Evolutionary conservation across 2,113 vertebrate genomes (phyloP), one percentile per base, ranked within the genome.

Genomic region (Illadopsis cleaveri): DNA sequence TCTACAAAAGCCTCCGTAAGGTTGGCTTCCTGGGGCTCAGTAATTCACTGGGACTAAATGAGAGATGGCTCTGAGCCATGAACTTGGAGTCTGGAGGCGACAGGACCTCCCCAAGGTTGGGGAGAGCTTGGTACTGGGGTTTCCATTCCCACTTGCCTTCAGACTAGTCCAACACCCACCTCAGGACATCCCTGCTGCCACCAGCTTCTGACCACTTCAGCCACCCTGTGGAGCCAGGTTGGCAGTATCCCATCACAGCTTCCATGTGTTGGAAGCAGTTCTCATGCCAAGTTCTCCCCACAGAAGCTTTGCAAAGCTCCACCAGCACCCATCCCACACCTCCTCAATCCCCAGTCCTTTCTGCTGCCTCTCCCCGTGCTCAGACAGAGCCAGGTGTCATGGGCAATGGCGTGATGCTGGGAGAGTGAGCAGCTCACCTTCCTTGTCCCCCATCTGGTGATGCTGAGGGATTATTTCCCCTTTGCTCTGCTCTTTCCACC

Each of bases 51-150:
- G 94, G 95, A 50, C 93, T 93, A 94, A 97, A 92, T 13, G 30
- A 97, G 96, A 77, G 92, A 96, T 97, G 91, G 94, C 97, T 96
- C 76, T 5, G 66, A 97, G 96, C 94, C 97, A 95, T 44, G 30
- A 90, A 82, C 85, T 62, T 50, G 70, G 85, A 93, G 64, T 47
- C 81, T 89, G 87, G 82, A 96, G 79, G 92, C 0, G 1, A 86
- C 89, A 77, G 83, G 92, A 93, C 94, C 88, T 96, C 92, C 90
- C 68, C 66, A 66, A 42, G 18, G 56, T 72, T 86, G 58, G 45
- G 87, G 13, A 79, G 76, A 85, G 66, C 21, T 88, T 7, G 8
- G 24, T 20, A 6, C 57, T 40, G 40, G 82, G 73, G n/a, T 33
- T 88, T 82, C 27, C 47, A 58, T 89, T 57, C 71, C 45, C 57